These are phyloP conservation scores for Tachysurus fulvidraco DNA, from an alignment of 2,113 vertebrate species.

Conservation along the genomic window DNA sequence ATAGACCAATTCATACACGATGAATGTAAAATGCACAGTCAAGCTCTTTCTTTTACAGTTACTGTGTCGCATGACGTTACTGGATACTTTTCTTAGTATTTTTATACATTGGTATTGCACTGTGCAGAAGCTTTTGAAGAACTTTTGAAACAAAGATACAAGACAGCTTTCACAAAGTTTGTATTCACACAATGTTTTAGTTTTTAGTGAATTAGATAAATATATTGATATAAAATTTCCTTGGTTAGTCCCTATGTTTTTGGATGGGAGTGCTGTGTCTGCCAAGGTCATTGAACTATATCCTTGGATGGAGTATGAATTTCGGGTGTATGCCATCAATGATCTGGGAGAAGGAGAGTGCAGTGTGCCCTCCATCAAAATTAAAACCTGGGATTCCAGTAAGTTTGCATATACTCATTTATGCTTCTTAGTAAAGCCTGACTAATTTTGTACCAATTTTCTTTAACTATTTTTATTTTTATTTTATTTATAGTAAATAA, in stretches of 20 bases:
- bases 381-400: slow-evolving; percentile 92
- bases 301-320: slow-evolving; percentile 96
- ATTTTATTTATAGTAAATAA: background rate
- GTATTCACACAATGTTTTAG: background rate
- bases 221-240: background rate
- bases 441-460: background rate
- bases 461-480: background rate
- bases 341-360: slow-evolving; percentile 88
- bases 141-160: background rate
- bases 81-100: background rate
- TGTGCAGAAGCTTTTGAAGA: background rate
- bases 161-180: background rate
- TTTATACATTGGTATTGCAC: too few relatives aligned
- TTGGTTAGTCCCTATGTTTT: slow-evolving; percentile 78
- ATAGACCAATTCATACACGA: background rate
- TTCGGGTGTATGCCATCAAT: slow-evolving; percentile 89
- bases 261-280: slow-evolving; percentile 83
- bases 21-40: background rate
- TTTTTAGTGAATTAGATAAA: background rate
- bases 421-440: background rate
- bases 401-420: slow-evolving; percentile 51
- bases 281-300: slow-evolving; percentile 87
- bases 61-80: background rate
- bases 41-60: background rate
- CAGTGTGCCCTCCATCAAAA: slow-evolving; percentile 88